Evolutionary conservation across 2,888 invertebrate species (phyloP).

Genomic region (Epistrophe grossulariae): DNA sequence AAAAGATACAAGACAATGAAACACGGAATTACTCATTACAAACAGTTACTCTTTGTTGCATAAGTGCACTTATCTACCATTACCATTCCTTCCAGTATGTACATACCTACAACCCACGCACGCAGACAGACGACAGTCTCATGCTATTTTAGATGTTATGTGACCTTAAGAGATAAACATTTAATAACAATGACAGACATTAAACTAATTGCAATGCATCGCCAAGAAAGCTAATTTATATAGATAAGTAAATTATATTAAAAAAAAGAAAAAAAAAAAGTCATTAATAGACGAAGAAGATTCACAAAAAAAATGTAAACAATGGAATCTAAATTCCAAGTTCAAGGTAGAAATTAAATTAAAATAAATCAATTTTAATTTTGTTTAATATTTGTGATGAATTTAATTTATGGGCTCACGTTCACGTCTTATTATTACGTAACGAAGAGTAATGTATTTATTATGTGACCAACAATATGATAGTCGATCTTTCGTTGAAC

Average conservation of each 20-base stretch:
- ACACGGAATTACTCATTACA: constrained; percentile 31
- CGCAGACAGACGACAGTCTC: constrained; percentile 6
- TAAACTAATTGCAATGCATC: constrained; percentile 38
- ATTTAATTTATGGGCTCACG: constrained; percentile 35
- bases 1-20: not conserved
- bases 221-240: not conserved
- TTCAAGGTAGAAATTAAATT: constrained; percentile 61
- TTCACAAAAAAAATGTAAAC: constrained; percentile 13
- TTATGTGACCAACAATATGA: constrained; percentile 3
- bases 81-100: not conserved
- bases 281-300: not conserved
- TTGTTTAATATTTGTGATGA: constrained; percentile 12
- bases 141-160: not conserved
- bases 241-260: constrained; percentile 30
- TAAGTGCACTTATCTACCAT: constrained; percentile 21
- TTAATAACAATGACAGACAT: constrained; percentile 31
- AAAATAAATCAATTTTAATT: constrained; percentile 48
- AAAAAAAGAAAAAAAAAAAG: not conserved
- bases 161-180: constrained; percentile 45
- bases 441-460: constrained; percentile 7
- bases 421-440: not conserved
- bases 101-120: not conserved
- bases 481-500: constrained; percentile 7
- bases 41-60: constrained; percentile 39
- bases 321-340: constrained; percentile 38